phyloP scores from a whole-genome alignment of 2,113 vertebrate genomes.

The Ginglymostoma cirratum region DNA sequence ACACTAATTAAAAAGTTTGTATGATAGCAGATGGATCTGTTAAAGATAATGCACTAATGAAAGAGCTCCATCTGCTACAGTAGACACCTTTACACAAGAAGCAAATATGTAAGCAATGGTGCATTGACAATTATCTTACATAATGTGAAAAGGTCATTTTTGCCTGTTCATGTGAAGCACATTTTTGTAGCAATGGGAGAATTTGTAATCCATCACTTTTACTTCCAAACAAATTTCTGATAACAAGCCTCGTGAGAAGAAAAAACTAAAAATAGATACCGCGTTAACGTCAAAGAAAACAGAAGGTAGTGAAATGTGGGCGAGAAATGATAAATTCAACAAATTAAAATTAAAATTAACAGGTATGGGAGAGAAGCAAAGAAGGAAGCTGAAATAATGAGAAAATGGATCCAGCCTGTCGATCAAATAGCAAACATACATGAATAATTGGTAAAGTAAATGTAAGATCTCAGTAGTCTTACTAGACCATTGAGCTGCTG shows the following conservation, averaged over 20 bases:
- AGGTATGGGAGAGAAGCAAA: neutral
- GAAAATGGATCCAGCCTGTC: neutral
- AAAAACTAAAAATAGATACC: neutral
- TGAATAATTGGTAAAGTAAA: neutral
- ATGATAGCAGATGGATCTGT: constrained; percentile 5
- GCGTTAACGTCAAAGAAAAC: neutral
- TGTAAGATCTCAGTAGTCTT: too few relatives aligned
- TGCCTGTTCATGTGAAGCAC: neutral
- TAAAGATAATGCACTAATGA: neutral
- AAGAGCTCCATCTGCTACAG: constrained; percentile 11
- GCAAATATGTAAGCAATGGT: neutral
- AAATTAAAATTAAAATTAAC: neutral
- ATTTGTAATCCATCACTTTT: neutral
- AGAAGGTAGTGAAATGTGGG: neutral
- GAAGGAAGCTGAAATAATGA: neutral
- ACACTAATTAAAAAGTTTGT: constrained; percentile 20
- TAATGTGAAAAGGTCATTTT: neutral
- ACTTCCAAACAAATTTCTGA: neutral
- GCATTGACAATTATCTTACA: neutral
- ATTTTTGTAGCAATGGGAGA: neutral
- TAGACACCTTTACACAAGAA: constrained; percentile 21
- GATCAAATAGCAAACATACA: neutral
- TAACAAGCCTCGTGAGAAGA: neutral
- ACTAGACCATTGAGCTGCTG: too few relatives aligned
- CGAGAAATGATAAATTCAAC: neutral